Base-by-base conservation (phyloP, 1,140 invertebrate genomes). In the Macrostomum lignano region DNA sequence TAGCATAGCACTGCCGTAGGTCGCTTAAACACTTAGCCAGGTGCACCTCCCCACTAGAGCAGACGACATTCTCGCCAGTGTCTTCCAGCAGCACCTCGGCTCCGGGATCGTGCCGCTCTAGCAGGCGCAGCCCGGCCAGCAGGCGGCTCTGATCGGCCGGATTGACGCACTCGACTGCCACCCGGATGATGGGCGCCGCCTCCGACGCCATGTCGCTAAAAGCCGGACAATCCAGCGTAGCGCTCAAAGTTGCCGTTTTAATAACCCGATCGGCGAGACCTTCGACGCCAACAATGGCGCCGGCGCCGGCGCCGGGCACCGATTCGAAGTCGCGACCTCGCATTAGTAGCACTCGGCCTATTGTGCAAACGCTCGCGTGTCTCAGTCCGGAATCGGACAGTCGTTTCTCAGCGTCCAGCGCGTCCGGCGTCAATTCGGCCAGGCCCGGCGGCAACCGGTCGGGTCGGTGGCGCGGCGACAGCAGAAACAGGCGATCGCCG, bases 1-100 rank as follows among this genome's bases (percentile, higher is more conserved):
- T n/a, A n/a, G n/a, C 25, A 38, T 45, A 67, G 57, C 64, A 59
- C 42, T 68, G 55, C 39, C 46, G 49, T 7, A 94, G 60, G 60
- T 86, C 78, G 43, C 75, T 69, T 1, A 82, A 47, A 62, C 91
- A 98, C 43, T 79, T 70, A 49, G 93, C 74, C 21, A 98, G 61
- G 61, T 98, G 91, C 5, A 98, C 77, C 62, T 96, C 84, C 1
- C 91, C 91, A 7, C 84, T 74, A 0, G 86, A 88, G 2, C 78
- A 67, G n/a, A 98, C 60, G 1, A 96, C 76, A 49, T 88, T 72
- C 53, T 98, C 84, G 0, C 91, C 91, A 6, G 70, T 84, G 46
- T 91, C 76, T 58, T 86, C 77, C 7, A 86, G 61, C 5, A 74
- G 60, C 3, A 86, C 73, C 48, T 79, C 66, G 0, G 84, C 79